Percentiles rank a stretch among this genome's conserved stretches.
phyloP scores from a whole-genome alignment of 2,888 invertebrate species.

The Venusia cambrica region DNA sequence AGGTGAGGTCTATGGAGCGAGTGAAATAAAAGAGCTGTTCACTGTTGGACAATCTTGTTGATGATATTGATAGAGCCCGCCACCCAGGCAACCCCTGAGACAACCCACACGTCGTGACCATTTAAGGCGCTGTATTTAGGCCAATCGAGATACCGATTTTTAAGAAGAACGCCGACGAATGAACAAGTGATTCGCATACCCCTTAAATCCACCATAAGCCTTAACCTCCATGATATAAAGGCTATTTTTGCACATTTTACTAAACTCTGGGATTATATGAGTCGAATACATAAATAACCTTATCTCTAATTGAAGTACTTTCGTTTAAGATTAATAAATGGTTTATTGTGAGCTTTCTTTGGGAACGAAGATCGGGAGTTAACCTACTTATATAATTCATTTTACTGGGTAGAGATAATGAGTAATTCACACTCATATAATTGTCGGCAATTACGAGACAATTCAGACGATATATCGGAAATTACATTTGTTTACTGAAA shows the following conservation, averaged over 20 bases:
- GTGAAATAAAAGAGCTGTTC: no score
- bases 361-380: slow-evolving; percentile 17
- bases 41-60: no score
- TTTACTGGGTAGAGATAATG: not conserved
- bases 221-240: slow-evolving; percentile 14
- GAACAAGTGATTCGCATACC: slow-evolving; percentile 38
- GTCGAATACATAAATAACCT: slow-evolving; percentile 35
- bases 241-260: slow-evolving; percentile 7
- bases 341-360: slow-evolving; percentile 34
- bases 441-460: no score
- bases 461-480: no score
- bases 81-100: not conserved
- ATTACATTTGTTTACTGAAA: no score
- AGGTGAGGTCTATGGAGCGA: no score
- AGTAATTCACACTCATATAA: no score
- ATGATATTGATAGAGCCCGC: slow-evolving; percentile 4
- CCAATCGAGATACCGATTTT: slow-evolving; percentile 48
- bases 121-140: slow-evolving; percentile 41
- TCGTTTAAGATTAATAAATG: slow-evolving; percentile 37
- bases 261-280: slow-evolving; percentile 16
- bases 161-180: slow-evolving; percentile 56
- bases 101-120: slow-evolving; percentile 31
- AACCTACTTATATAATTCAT: slow-evolving; percentile 9
- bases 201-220: slow-evolving; percentile 9
- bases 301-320: slow-evolving; percentile 38